phyloP scores from a whole-genome alignment of 2,888 invertebrate genomes.

The Hesperia comma region DNA sequence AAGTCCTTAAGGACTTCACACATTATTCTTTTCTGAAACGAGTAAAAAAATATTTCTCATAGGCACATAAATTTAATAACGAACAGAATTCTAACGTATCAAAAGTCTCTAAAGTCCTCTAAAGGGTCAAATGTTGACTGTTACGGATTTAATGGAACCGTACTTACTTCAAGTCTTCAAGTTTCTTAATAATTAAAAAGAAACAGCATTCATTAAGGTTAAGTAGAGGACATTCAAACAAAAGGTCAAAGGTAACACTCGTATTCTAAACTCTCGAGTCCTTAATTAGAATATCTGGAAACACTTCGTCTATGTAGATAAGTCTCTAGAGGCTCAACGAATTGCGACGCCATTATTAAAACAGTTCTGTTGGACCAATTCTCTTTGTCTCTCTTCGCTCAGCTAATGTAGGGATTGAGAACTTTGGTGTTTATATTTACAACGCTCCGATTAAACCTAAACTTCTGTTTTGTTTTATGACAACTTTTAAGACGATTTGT shows the following conservation, averaged over 20 bases:
- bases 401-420: conserved; percentile 2
- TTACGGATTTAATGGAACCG: no score
- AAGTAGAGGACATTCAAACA: background rate
- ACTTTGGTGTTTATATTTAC: background rate
- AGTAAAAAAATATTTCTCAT: no score
- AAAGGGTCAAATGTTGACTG: no score
- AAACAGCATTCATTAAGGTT: background rate
- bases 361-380: conserved; percentile 7
- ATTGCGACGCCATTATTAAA: conserved; percentile 2
- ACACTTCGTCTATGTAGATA: background rate
- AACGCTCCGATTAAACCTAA: background rate
- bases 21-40: no score
- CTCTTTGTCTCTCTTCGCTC: background rate
- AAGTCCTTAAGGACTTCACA: no score
- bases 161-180: no score
- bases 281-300: conserved; percentile 26
- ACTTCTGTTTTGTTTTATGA: background rate
- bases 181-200: no score
- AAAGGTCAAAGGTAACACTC: conserved; percentile 19
- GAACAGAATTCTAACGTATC: no score
- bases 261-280: conserved; percentile 6
- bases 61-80: no score
- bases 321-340: background rate
- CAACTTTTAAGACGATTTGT: no score
- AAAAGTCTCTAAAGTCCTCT: no score